Evolutionary conservation across 2,888 invertebrate species (phyloP), one percentile per base, ranked within the genome.

Genomic region (Acanthococcus lagerstroemiae): DNA sequence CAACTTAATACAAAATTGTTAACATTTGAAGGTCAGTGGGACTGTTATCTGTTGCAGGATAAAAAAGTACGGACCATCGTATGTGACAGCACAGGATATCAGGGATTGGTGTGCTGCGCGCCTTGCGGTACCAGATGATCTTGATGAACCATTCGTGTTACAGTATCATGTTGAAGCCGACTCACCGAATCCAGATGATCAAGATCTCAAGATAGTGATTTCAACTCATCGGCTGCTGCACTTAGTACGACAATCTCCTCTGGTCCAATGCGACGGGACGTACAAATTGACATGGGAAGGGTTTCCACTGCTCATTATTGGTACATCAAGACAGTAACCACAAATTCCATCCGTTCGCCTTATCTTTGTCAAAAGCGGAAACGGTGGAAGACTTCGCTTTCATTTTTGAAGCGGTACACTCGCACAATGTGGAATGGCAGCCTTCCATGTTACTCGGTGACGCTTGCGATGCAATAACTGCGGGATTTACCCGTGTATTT

Each of bases 101-200:
- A 26, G 37, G 27, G 65, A 50, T 65, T 65, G 63, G 63, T 63
- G 61, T 54, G 24, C 6, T 50, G 50, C 17, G 6, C 50, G 50
- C 6, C 6, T 6, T 19, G 19, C 17, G 55, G 54, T 21, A 24
- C 61, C 61, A 17, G n/a, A 45, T 5, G 61, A 61, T 48, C 55
- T 30, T 9, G 65, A 65, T 55, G 22, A 55, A 55, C 65, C 65
- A 30, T 65, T 65, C 30, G 65, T 63, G n/a, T 65, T 65, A 30
- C 37, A 54, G 37, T 65, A 54, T 55, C 54, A 30, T 25, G 65
- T 63, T 9, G 7, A 30, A 9, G 6, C 37, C 15, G 37, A 6
- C 15, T 30, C 37, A 15, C 37, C 6, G 15, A 15, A 6, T 30
- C 6, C 37, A 30, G n/a, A n/a, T n/a, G n/a, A n/a, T n/a, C 37